Base-by-base conservation (phyloP, 2,113 vertebrate genomes). In the Maccullochella peelii region DNA sequence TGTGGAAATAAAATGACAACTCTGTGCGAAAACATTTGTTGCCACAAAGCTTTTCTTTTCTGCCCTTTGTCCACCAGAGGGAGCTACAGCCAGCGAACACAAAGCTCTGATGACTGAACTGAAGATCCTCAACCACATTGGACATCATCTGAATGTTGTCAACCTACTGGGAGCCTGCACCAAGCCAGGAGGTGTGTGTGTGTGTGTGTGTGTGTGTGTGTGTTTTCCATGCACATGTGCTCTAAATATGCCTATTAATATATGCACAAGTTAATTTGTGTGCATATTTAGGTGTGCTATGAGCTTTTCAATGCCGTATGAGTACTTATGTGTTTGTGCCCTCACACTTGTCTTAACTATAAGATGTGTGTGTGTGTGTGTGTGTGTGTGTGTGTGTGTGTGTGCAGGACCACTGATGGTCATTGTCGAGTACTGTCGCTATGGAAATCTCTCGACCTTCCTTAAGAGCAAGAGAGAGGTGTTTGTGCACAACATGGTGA, bases 21-120 rank as follows among this genome's bases (percentile, higher is more conserved):
- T 42, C 2, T 57, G 16, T n/a, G n/a, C 0, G 0, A 21, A 18
- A 54, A 30, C 11, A 68, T 38, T 38, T 23, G 1, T 2, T 84
- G 57, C 4, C 10, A 55, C n/a, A n/a, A n/a, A n/a, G n/a, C 5
- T 49, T n/a, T 16, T 55, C 69, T 77, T 8, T 61, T 83, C 57
- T 79, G 27, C 80, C 4, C 92, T 82, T 49, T 84, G 65, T 92
- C 95, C 96, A 94, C 85, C 91, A 99, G 98, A 98, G 95, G 97
- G 97, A 30, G 98, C 97, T 82, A 99, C 97, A 27, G 95, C 94
- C 92, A 99, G 95, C 0, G 98, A 99, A 61, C 96, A 98, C 92
- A 97, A 98, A 90, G 98, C 98, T n/a, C 93, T 99, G 75, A 98
- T 98, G 97, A 98, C 97, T 3, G 98, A 99, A 77, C 95, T 99